A percentile compares a stretch with the other conserved stretches of the same genome.
phyloP scores from a whole-genome alignment of 2,797 vertebrate genomes.

The Rhynchonycteris naso region DNA sequence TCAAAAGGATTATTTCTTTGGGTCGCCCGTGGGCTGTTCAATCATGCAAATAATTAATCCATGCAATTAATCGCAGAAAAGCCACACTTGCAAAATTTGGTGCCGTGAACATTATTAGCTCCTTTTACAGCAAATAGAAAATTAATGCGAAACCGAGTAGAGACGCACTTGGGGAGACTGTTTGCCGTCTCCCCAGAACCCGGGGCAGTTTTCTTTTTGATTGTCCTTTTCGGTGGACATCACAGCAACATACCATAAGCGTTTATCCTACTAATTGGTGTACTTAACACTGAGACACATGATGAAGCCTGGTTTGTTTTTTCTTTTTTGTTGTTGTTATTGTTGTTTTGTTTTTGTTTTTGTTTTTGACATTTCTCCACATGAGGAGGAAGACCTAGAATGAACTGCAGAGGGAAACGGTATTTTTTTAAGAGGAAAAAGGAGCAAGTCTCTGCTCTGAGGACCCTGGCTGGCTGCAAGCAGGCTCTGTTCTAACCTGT shows the following conservation, averaged over 20 bases:
- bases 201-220: background rate
- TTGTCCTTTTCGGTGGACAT: background rate
- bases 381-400: background rate
- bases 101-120: conserved; percentile 75
- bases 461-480: too few species aligned
- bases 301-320: background rate
- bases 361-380: background rate
- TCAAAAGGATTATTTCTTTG: background rate
- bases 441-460: accelerated
- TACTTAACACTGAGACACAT: background rate
- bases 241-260: background rate
- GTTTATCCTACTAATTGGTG: background rate
- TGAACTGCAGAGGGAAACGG: background rate
- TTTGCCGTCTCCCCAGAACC: background rate
- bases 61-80: conserved; percentile 72
- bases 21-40: conserved; percentile 59
- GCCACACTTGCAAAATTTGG: conserved; percentile 75
- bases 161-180: background rate
- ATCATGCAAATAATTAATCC: conserved; percentile 78
- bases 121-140: conserved; percentile 63
- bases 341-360: background rate
- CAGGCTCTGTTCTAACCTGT: background rate
- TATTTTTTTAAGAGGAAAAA: background rate
- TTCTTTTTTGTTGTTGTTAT: too few species aligned
- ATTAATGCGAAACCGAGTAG: background rate